Base-by-base conservation (phyloP, 2,888 invertebrate genomes). In the Leptopilina syphax region DNA sequence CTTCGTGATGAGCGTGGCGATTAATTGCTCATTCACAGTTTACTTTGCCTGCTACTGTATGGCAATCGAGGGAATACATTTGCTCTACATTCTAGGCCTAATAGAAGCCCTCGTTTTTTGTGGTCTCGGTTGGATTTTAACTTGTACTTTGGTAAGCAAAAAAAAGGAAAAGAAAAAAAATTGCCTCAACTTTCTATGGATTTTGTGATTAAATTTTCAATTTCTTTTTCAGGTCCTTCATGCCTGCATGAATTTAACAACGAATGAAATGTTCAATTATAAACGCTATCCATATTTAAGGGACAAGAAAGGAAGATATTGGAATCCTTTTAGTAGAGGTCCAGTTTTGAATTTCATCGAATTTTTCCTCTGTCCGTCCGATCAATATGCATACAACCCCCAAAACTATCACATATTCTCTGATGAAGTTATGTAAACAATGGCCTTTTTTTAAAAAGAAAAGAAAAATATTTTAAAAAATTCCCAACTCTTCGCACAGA, bases 251-350 rank as follows among this genome's bases (percentile, higher is more conserved):
- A 98, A 98, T 93, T 92, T 98, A 81, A 98, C 98, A 8, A 98
- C 98, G 68, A 98, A 98, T 91, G 98, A 98, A 93, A 97, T 97
- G 96, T 97, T 98, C 91, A 98, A 98, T 93, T 97, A 97, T 91
- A 97, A 97, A 90, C 94, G 98, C 77, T 98, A 98, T 91, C 96
- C 97, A 0, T 98, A 98, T 91, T 92, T 98, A 83, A 94, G 97
- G 78, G 98, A 98, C 91, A 97, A 96, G 89, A 94, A 96, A 81
- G 98, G 98, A 2, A 95, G 96, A 83, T 98, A 97, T 91, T 95
- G 96, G 89, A 98, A 98, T 93, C 98, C 98, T 0, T 98, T 97
- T 90, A 97, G 97, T n/a, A 94, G 97, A 82, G 98, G 98, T 0
- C 96, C 97, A 0, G 94, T 97, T 77, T 93, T 96, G 89, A 98